Percentiles rank a stretch among this genome's conserved stretches.
Evolutionary conservation across 2,113 vertebrate genomes (phyloP).

Genomic region (Oncorhynchus tshawytscha): DNA sequence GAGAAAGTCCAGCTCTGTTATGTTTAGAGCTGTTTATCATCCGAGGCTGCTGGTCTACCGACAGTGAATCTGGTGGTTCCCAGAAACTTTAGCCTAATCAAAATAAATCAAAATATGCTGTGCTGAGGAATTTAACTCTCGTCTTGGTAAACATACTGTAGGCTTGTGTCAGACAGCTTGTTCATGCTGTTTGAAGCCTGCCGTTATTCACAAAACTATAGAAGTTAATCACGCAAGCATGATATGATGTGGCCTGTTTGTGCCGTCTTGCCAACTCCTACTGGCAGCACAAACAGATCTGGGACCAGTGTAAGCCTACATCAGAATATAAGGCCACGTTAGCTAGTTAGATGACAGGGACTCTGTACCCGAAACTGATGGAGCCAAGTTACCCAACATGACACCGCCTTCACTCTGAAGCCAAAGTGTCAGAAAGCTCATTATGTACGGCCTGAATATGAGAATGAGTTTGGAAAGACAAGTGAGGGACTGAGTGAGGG

Average conservation of each 20-base stretch:
- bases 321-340: no score
- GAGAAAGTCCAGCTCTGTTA: neutral
- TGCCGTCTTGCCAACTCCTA: no score
- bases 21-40: neutral
- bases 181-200: no score
- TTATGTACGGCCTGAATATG: neutral
- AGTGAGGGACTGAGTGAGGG: neutral
- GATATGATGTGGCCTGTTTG: no score
- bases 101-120: neutral
- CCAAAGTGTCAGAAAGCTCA: neutral
- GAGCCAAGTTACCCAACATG: neutral
- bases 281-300: no score
- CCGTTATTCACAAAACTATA: no score
- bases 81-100: neutral
- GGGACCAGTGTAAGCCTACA: no score
- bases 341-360: neutral
- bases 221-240: no score
- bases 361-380: neutral
- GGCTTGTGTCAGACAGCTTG: no score
- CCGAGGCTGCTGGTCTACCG: neutral
- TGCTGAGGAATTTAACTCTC: no score
- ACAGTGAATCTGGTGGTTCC: neutral
- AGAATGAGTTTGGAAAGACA: neutral
- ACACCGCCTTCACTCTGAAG: neutral
- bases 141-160: no score